These are phyloP conservation scores for Rhinatrema bivittatum DNA, from an alignment of 2,797 vertebrate genomes.

Conservation along the genomic window DNA sequence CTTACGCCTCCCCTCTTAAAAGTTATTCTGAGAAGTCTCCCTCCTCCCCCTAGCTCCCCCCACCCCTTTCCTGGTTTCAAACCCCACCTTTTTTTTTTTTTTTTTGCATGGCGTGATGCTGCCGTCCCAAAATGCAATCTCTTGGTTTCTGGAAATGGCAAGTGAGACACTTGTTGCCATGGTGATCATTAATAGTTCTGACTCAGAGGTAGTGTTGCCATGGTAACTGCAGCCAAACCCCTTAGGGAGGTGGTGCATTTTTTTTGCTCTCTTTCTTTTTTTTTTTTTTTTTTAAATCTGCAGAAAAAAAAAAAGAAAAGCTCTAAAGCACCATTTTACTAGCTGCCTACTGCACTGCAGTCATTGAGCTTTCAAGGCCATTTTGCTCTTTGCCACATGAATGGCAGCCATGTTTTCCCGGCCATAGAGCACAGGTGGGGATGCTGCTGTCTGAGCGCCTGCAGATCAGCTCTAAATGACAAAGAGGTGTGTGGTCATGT, in stretches of 20 bases:
- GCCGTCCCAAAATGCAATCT: conserved; percentile 41
- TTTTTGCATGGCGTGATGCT: no score
- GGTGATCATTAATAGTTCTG: conserved; percentile 65
- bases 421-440: conserved; percentile 17
- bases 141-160: conserved; percentile 55
- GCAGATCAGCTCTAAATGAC: no score
- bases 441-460: no score
- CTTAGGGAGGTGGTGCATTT: conserved; percentile 39
- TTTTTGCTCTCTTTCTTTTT: conserved; percentile 25
- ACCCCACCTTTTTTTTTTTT: no score
- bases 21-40: no score
- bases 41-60: no score
- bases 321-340: conserved; percentile 42
- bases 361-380: conserved; percentile 38
- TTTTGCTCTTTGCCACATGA: conserved; percentile 32
- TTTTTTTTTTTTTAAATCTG: no score
- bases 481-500: no score
- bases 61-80: no score
- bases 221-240: conserved; percentile 55
- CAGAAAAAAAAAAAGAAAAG: conserved; percentile 24
- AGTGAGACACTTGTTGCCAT: conserved; percentile 72
- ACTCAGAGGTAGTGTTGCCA: conserved; percentile 61
- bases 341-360: conserved; percentile 43
- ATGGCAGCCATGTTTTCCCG: conserved; percentile 13
- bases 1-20: no score